Conservation (phyloP, 2,888 invertebrate species). For the Trichogramma dendrolimi region DNA sequence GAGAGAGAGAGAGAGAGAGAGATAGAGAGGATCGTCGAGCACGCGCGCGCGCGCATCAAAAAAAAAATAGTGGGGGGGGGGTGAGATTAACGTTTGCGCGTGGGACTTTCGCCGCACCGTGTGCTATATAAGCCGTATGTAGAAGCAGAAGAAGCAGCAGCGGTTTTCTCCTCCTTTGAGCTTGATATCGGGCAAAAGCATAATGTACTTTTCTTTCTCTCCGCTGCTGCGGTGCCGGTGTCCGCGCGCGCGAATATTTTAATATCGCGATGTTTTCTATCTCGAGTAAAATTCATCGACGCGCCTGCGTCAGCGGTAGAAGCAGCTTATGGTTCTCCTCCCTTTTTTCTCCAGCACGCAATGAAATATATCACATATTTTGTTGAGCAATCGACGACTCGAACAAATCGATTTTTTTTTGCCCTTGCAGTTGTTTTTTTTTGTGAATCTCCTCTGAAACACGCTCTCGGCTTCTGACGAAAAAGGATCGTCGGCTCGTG, state of each 20-base stretch:
- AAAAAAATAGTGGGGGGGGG: background rate
- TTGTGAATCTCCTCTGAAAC: background rate
- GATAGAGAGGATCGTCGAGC: background rate
- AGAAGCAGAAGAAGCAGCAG: no score
- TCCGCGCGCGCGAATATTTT: background rate
- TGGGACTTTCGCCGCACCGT: background rate
- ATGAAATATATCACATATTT: no score
- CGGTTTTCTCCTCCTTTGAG: no score
- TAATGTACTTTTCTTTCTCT: background rate
- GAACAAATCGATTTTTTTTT: background rate
- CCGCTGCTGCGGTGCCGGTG: background rate
- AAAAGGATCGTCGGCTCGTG: conserved; percentile 2
- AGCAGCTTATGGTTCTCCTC: conserved; percentile 6
- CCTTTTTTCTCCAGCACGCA: background rate
- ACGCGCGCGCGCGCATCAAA: no score
- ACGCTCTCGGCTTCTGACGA: background rate
- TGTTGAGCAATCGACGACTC: no score
- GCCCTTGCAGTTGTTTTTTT: conserved; percentile 3
- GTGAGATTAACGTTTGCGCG: conserved; percentile 19
- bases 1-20: conserved; percentile 10
- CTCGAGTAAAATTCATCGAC: conserved; percentile 5
- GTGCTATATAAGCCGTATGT: no score
- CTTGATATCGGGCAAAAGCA: no score
- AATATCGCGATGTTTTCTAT: conserved; percentile 1
- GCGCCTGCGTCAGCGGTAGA: conserved; percentile 16